These are phyloP conservation scores for Scaptomyza pallida DNA, from an alignment of 1,140 invertebrate species.

Conservation along the genomic window DNA sequence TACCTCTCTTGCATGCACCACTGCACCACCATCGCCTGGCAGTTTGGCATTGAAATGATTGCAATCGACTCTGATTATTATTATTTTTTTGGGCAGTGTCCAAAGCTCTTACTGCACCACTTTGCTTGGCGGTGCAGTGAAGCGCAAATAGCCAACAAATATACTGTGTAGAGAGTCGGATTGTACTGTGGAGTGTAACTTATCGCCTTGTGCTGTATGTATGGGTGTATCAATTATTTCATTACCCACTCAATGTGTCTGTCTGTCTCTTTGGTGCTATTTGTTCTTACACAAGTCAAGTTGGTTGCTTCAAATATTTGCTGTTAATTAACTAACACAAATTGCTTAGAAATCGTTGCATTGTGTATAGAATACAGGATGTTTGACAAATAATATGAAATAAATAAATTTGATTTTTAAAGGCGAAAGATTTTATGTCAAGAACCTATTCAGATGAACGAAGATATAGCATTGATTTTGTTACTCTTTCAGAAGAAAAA, in stretches of 20 bases:
- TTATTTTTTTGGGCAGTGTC: constrained; percentile 43
- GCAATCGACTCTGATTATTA: constrained; percentile 18
- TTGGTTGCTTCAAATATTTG: constrained; percentile 71
- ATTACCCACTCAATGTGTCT: constrained; percentile 9
- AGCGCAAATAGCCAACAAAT: constrained; percentile 31
- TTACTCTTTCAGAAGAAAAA: no score
- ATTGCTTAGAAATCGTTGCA: constrained; percentile 51
- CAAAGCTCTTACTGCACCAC: constrained; percentile 42
- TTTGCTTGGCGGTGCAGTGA: constrained; percentile 61
- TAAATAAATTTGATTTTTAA: no score
- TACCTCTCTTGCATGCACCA: constrained; percentile 26
- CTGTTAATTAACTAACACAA: constrained; percentile 60
- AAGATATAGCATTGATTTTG: no score
- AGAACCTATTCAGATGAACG: no score
- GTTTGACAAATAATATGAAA: not conserved
- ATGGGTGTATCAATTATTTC: constrained; percentile 38
- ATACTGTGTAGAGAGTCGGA: constrained; percentile 47
- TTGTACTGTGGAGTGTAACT: constrained; percentile 36
- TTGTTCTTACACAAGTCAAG: constrained; percentile 69
- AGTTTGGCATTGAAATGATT: constrained; percentile 26
- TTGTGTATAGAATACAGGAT: constrained; percentile 37
- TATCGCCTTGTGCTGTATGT: constrained; percentile 3
- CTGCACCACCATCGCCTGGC: constrained; percentile 4
- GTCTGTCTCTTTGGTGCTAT: constrained; percentile 15
- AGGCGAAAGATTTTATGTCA: no score